These are phyloP conservation scores for Syrrhaptes paradoxus DNA, from an alignment of 2,113 vertebrate species.

Conservation along the genomic window DNA sequence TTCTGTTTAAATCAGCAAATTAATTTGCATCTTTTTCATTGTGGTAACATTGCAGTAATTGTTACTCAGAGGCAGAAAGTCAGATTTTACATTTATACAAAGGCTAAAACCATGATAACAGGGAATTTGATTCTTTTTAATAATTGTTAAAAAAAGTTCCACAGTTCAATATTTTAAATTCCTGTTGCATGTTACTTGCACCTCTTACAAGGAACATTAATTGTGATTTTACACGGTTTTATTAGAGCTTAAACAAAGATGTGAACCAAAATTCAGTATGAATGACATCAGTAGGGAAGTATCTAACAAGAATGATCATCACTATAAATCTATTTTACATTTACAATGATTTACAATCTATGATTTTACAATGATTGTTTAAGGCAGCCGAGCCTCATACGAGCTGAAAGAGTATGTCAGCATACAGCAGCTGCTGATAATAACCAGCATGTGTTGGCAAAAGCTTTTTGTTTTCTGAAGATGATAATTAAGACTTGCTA, in stretches of 20 bases:
- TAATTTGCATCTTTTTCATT: not conserved
- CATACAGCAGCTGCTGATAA: slow-evolving; percentile 70
- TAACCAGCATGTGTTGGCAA: slow-evolving; percentile 63
- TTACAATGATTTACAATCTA: too few relatives aligned
- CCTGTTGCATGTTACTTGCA: not conserved
- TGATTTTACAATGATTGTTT: slow-evolving; percentile 58
- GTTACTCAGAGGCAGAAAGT: not conserved
- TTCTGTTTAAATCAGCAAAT: not conserved
- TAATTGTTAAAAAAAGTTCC: not conserved
- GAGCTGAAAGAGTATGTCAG: slow-evolving; percentile 58
- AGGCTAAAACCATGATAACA: not conserved
- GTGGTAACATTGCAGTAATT: not conserved
- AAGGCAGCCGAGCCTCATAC: slow-evolving; percentile 73
- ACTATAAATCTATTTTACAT: slow-evolving; percentile 65
- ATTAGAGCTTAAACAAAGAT: slow-evolving; percentile 37
- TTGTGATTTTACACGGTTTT: not conserved
- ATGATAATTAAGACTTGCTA: slow-evolving; percentile 73
- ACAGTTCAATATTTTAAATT: not conserved
- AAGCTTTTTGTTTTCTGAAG: slow-evolving; percentile 69
- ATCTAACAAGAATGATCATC: slow-evolving; percentile 66
- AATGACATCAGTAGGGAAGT: slow-evolving; percentile 61
- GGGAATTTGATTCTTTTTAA: not conserved
- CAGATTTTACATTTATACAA: not conserved
- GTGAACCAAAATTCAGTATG: not conserved
- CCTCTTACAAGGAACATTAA: not conserved